Conservation (phyloP, 2,888 invertebrate species). For the Myopa testacea region DNA sequence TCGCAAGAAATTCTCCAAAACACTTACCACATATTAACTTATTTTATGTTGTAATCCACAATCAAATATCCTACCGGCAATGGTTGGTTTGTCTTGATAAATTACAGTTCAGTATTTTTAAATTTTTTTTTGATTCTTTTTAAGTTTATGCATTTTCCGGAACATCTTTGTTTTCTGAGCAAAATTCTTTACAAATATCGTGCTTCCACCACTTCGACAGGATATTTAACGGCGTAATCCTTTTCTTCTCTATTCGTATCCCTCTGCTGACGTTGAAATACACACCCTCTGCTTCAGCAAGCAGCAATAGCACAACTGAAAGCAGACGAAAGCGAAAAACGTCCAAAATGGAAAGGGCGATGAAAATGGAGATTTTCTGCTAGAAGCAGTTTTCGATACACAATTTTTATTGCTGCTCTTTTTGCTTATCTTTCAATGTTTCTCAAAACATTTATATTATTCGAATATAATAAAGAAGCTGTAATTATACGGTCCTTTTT, state of each 20-base stretch:
- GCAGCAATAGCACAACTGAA: constrained; percentile 19
- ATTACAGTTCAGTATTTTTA: constrained; percentile 20
- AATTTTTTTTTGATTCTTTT: constrained; percentile 15
- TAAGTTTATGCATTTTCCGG: neutral
- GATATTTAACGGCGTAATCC: constrained; percentile 18
- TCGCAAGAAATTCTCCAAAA: neutral
- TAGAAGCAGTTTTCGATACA: constrained; percentile 28
- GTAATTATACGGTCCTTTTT: neutral
- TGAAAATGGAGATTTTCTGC: constrained; percentile 40
- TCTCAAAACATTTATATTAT: neutral
- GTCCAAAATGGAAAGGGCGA: constrained; percentile 17
- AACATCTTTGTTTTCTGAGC: constrained; percentile 13
- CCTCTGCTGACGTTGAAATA: constrained; percentile 13
- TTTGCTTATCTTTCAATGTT: neutral
- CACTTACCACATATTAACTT: constrained; percentile 18
- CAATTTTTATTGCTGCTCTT: constrained; percentile 22
- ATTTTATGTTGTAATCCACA: neutral
- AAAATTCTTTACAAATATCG: constrained; percentile 19
- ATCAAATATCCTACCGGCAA: constrained; percentile 20
- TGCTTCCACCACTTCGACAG: constrained; percentile 18
- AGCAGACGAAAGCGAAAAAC: constrained; percentile 29
- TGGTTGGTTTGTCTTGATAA: neutral
- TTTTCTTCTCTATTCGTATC: constrained; percentile 42
- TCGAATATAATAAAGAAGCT: neutral
- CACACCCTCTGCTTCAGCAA: constrained; percentile 32